phyloP scores from a whole-genome alignment of 2,113 vertebrate species.

The Pleuronectes platessa region DNA sequence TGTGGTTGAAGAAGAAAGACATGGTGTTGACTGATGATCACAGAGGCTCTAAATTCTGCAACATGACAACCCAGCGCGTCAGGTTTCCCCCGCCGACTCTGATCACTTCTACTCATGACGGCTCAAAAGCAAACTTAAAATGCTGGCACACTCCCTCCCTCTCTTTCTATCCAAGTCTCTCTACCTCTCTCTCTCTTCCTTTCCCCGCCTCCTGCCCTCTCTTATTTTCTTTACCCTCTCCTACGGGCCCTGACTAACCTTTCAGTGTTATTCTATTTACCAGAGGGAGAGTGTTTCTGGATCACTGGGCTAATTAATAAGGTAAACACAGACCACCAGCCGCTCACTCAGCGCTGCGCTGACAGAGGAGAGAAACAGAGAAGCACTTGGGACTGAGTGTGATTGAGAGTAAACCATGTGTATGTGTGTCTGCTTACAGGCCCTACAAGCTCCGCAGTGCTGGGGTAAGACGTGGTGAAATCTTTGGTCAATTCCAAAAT shows the following conservation, averaged over 20 bases:
- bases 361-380: slow-evolving; percentile 52
- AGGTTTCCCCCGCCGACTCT: slow-evolving; percentile 33
- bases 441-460: neutral
- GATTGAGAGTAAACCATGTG: neutral
- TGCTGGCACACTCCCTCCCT: neutral
- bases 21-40: slow-evolving; percentile 46
- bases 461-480: neutral
- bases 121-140: slow-evolving; percentile 36
- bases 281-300: slow-evolving; percentile 73
- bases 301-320: slow-evolving; percentile 80
- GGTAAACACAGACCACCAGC: slow-evolving; percentile 64
- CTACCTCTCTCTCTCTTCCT: neutral
- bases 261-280: slow-evolving; percentile 69
- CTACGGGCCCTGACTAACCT: slow-evolving; percentile 47
- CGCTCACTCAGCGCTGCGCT: slow-evolving; percentile 65
- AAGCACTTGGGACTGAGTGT: slow-evolving; percentile 26
- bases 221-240: slow-evolving; percentile 39
- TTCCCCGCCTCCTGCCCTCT: slow-evolving; percentile 5
- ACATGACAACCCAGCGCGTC: slow-evolving; percentile 34
- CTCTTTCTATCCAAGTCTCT: neutral
- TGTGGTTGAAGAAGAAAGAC: neutral
- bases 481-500: neutral
- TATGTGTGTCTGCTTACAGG: neutral
- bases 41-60: slow-evolving; percentile 52
- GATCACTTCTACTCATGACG: slow-evolving; percentile 28